A percentile compares a stretch with the other conserved stretches of the same genome.
phyloP scores from a whole-genome alignment of 2,888 invertebrate genomes.

The Nephrocerus scutellatus region DNA sequence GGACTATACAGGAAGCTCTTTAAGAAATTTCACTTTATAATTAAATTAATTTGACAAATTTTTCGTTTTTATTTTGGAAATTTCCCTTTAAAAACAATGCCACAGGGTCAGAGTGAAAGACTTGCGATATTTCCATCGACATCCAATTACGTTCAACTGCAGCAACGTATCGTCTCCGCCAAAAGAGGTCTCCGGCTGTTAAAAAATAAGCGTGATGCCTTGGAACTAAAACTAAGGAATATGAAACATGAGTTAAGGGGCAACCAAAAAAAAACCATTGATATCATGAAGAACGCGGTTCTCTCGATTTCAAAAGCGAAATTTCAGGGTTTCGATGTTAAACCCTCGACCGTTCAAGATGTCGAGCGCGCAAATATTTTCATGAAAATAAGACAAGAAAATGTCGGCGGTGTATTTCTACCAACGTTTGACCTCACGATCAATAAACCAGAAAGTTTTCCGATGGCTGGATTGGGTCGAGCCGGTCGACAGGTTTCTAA shows the following conservation, averaged over 20 bases:
- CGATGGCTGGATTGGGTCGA: conserved; percentile 32
- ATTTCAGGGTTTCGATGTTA: conserved; percentile 33
- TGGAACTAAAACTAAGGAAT: conserved; percentile 34
- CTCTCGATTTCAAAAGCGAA: conserved; percentile 36
- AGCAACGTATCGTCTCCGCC: conserved; percentile 29
- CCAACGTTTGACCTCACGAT: conserved; percentile 27
- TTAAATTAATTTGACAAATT: too few relatives aligned
- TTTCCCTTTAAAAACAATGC: too few relatives aligned
- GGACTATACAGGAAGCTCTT: too few relatives aligned
- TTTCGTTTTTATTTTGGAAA: too few relatives aligned
- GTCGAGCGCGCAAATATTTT: conserved; percentile 20
- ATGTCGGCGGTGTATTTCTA: conserved; percentile 32
- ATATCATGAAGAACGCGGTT: conserved; percentile 28
- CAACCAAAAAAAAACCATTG: conserved; percentile 18
- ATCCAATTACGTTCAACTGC: conserved; percentile 33
- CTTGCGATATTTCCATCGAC: conserved; percentile 36
- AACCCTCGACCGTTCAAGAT: conserved; percentile 25
- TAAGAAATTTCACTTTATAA: too few relatives aligned
- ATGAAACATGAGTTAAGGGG: conserved; percentile 17
- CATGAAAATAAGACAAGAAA: conserved; percentile 22
- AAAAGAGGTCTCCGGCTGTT: conserved; percentile 33
- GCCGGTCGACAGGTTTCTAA: conserved; percentile 34
- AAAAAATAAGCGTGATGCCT: conserved; percentile 37
- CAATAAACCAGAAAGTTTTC: conserved; percentile 14
- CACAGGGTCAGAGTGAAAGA: too few relatives aligned